Base-by-base conservation (phyloP, 2,888 invertebrate species). In the Gibbula magus region DNA sequence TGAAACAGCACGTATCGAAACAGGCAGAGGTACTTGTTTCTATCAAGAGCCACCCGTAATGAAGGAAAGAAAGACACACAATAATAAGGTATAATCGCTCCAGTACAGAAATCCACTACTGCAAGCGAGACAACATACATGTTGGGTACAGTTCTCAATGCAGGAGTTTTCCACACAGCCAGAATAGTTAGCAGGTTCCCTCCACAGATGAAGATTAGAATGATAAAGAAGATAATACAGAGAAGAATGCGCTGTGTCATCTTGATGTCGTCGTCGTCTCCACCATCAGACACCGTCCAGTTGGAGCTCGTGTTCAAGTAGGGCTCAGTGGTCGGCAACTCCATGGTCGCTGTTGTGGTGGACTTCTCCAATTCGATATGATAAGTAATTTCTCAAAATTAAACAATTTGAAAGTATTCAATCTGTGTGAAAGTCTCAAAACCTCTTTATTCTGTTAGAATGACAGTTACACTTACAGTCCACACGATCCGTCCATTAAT, bases 51-150 rank as follows among this genome's bases (percentile, higher is more conserved):
- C 0, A 16, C 39, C 20, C n/a, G 39, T 3, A 70, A 45, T 18
- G 25, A n/a, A 3, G 56, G 39, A 18, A 61, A 39, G 25, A 70
- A 70, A 51, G 66, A 78, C 1, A 76, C 10, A n/a, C 51, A 67
- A 10, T 61, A 25, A 45, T 56, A n/a, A 25, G 53, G 61, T 2
- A 77, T 61, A 7, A 75, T 35, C 7, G 78, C n/a, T 4, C 82
- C 82, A 20, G 80, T 78, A 18, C 70, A 13, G 18, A 79, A 25
- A 52, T 82, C 82, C 7, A 77, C 76, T 13, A 83, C 56, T 7
- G 84, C 84, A 52, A 84, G 35, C 13, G 82, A 80, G 0, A 78
- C 81, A n/a, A 84, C 82, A 78, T 82, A 84, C 76, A 83, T 79
- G 73, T 83, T 84, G 25, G 84, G 79, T 22, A 81, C 78, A 8